phyloP scores from a whole-genome alignment of 2,797 vertebrate genomes.

The Epinephelus coioides region DNA sequence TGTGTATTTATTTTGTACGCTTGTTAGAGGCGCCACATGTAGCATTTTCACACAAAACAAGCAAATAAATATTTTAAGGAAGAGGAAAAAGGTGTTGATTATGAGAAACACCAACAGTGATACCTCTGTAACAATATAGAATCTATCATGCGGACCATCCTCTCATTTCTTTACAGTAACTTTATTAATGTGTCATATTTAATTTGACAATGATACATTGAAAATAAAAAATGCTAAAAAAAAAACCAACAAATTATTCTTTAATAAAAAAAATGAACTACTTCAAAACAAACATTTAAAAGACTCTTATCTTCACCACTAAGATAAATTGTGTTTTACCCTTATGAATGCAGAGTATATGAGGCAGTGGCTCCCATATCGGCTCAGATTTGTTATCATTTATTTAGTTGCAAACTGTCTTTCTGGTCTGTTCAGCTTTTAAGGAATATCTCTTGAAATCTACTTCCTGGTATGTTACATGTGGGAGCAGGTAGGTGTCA shows the following conservation, averaged over 20 bases:
- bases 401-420: constrained; percentile 17
- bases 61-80: neutral
- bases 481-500: constrained; percentile 54
- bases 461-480: constrained; percentile 35
- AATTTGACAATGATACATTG: neutral
- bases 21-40: neutral
- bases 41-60: neutral
- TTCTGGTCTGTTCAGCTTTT: constrained; percentile 42
- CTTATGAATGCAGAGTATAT: neutral
- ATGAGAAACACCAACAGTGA: neutral
- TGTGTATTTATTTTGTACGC: constrained; percentile 9
- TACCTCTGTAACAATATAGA: too few relatives aligned
- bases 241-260: neutral
- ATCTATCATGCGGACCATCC: neutral
- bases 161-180: neutral
- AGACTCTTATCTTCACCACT: neutral
- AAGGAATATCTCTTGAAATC: constrained; percentile 28
- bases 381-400: neutral
- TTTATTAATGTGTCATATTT: neutral
- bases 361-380: neutral
- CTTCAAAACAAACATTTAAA: neutral
- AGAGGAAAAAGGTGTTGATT: neutral
- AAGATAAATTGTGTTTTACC: neutral
- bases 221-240: neutral
- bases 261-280: neutral